Conservation (phyloP, 2,888 invertebrate species). For the Emmelina monodactyla region DNA sequence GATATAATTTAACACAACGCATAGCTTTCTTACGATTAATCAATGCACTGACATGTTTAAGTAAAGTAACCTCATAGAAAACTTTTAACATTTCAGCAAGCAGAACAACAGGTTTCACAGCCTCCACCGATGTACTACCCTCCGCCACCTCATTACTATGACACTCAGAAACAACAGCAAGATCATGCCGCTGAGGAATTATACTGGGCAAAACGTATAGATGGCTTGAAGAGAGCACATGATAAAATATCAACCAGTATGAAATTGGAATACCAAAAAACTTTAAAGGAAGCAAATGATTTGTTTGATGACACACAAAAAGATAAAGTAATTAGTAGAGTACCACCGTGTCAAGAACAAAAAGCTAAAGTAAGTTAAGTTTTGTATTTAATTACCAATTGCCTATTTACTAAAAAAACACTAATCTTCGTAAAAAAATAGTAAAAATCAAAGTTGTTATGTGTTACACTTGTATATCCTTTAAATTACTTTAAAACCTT, state of each 20-base stretch:
- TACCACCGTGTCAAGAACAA: slow-evolving; percentile 54
- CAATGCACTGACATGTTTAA: too few species aligned
- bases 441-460: too few species aligned
- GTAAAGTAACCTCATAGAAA: too few species aligned
- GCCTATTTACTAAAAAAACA: too few species aligned
- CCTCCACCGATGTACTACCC: slow-evolving; percentile 27
- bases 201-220: slow-evolving; percentile 53
- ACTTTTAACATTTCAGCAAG: slow-evolving; percentile 31
- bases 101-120: slow-evolving; percentile 27
- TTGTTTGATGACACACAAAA: slow-evolving; percentile 37
- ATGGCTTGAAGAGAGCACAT: slow-evolving; percentile 45
- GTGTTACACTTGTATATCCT: too few species aligned
- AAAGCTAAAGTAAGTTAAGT: slow-evolving; percentile 46
- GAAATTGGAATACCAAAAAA: slow-evolving; percentile 50
- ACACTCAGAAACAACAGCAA: slow-evolving; percentile 28
- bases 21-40: too few species aligned
- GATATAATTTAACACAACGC: too few species aligned
- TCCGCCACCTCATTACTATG: slow-evolving; percentile 30
- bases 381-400: not conserved
- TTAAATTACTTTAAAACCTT: too few species aligned
- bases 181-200: slow-evolving; percentile 48
- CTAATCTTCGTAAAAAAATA: too few species aligned
- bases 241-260: slow-evolving; percentile 49
- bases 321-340: slow-evolving; percentile 39
- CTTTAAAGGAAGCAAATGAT: slow-evolving; percentile 49